Percentiles rank a stretch among this genome's conserved stretches.
Conservation (phyloP, 2,113 vertebrate species). For the Vireo altiloquus region DNA sequence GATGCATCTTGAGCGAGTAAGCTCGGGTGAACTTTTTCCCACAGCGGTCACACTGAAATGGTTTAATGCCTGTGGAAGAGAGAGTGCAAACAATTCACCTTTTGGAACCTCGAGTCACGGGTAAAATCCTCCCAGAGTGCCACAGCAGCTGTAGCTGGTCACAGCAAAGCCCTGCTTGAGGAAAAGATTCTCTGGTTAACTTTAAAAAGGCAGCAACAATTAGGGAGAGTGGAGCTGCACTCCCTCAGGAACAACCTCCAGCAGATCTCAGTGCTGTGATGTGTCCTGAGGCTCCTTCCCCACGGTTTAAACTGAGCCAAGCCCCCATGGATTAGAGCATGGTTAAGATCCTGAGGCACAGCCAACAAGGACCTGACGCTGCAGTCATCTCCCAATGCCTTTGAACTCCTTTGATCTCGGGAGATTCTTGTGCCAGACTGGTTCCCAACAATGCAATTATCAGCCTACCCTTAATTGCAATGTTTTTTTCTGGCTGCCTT, state of each 20-base stretch:
- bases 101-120: rapidly evolving
- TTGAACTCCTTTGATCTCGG: constrained; percentile 14
- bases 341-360: not conserved
- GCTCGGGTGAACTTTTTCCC: constrained; percentile 99
- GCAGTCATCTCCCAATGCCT: not conserved
- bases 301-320: not conserved
- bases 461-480: constrained; percentile 39
- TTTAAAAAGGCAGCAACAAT: not conserved
- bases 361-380: not conserved
- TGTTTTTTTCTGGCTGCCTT: constrained; percentile 14
- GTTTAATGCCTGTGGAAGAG: constrained; percentile 92
- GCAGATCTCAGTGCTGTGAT: not conserved
- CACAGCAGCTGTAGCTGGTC: not conserved
- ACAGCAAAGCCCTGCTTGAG: not conserved
- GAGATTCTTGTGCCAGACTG: constrained; percentile 46
- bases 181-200: not conserved
- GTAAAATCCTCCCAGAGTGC: not conserved
- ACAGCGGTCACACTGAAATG: constrained; percentile 99
- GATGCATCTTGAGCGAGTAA: constrained; percentile 99
- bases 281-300: not conserved
- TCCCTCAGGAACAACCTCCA: not conserved
- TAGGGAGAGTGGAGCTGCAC: not conserved
- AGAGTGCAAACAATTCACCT: not conserved
- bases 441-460: constrained; percentile 48
- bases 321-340: not conserved